A percentile compares a stretch with the other conserved stretches of the same genome.
Conservation (phyloP, 2,113 vertebrate species). For the Micronycteris hirsuta region DNA sequence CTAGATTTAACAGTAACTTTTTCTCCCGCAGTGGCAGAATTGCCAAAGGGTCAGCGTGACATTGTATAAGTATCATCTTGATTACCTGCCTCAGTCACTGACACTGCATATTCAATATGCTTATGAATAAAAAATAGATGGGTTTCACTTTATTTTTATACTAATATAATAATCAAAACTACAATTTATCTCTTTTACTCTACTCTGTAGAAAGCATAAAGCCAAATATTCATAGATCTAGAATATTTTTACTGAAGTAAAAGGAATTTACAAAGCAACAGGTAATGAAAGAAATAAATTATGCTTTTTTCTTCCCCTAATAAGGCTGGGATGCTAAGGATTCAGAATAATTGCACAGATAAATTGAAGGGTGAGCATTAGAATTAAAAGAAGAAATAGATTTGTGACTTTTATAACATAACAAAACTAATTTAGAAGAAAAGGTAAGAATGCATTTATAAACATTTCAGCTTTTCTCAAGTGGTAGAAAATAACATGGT, state of each 20-base stretch:
- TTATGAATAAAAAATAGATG: not conserved
- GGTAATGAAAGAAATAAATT: not conserved
- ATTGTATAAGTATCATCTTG: not conserved
- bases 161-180: not conserved
- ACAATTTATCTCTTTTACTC: not conserved
- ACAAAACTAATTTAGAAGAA: not conserved
- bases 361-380: not conserved
- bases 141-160: not conserved
- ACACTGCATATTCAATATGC: not conserved
- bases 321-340: not conserved
- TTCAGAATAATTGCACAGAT: not conserved
- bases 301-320: not conserved
- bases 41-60: not conserved
- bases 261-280: not conserved
- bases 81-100: not conserved
- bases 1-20: not conserved
- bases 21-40: fast-evolving
- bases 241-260: slow-evolving; percentile 18
- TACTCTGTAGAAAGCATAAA: not conserved
- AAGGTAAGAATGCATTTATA: not conserved
- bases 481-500: not conserved
- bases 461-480: not conserved
- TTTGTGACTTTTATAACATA: not conserved
- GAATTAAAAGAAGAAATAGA: not conserved
- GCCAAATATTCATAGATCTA: not conserved